Conservation (phyloP, 2,113 vertebrate genomes). For the Thamnaconus septentrionalis region DNA sequence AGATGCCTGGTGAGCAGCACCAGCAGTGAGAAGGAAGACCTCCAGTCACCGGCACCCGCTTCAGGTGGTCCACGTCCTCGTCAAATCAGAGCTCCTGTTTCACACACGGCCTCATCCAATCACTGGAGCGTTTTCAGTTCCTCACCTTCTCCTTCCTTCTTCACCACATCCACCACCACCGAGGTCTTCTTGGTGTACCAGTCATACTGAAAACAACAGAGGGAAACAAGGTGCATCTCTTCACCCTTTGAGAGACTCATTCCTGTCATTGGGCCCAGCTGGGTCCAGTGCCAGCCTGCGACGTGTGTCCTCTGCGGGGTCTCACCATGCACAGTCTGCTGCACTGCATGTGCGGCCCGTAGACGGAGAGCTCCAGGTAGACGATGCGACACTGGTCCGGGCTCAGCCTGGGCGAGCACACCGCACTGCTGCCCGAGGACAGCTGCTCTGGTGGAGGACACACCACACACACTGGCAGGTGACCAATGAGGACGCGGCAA, state of each 20-base stretch:
- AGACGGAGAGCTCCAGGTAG: slow-evolving; percentile 82
- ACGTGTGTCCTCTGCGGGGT: no score
- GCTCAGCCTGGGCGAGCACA: slow-evolving; percentile 90
- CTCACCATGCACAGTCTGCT: slow-evolving; percentile 85
- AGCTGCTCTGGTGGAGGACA: slow-evolving; percentile 81
- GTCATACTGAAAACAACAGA: slow-evolving; percentile 80
- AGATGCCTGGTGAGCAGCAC: no score
- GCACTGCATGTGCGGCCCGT: slow-evolving; percentile 87
- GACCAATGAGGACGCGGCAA: no score
- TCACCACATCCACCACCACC: slow-evolving; percentile 83
- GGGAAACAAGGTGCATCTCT: not conserved
- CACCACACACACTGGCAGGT: slow-evolving; percentile 3
- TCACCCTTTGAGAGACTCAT: not conserved
- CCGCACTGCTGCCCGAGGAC: slow-evolving; percentile 74
- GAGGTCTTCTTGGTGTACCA: slow-evolving; percentile 90
- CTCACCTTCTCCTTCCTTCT: slow-evolving; percentile 79
- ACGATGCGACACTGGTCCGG: slow-evolving; percentile 86
- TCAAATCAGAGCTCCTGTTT: no score
- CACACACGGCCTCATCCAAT: no score
- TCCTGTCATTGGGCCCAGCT: no score
- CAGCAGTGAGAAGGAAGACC: no score
- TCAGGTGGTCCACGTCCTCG: no score
- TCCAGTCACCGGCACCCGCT: no score
- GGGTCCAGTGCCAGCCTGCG: no score
- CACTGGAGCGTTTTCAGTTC: not conserved